Evolutionary conservation across 2,113 vertebrate genomes (phyloP), one percentile per base, ranked within the genome.

Genomic region (Malurus cyaneus): DNA sequence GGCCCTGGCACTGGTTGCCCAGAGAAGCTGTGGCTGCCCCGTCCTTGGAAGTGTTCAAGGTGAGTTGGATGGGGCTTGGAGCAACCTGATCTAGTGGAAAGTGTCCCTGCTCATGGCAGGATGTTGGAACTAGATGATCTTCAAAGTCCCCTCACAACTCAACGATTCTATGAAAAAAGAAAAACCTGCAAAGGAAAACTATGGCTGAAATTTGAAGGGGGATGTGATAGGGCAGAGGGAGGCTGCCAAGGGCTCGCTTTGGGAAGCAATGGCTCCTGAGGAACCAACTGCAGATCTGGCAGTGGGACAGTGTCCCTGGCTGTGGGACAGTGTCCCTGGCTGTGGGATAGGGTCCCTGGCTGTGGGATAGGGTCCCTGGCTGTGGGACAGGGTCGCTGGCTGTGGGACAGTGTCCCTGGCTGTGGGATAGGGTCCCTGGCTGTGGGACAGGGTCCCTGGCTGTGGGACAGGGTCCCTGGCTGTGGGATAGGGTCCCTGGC

Each of bases 271-370:
- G 2, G 21, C 41, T 79, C 57, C 50, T 36, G 26, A 61, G 2
- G 5, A 74, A 15, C 8, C 5, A 14, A 2, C 44, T 57, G 59
- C 31, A 52, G 49, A 11, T 20, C 13, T 66, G 72, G 32, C 42
- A 52, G 44, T 0, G 2, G 39, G 44, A 28, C 18, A 21, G 42
- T 0, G 50, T 56, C 32, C 12, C 39, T 8, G 5, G 11, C 31
- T 14, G 31, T 0, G 13, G 72, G 17, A 26, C 9, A 4, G 34
- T 1, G 46, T 28, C 34, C 44, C n/a, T 76, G 56, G 21, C 36
- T 36, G 36, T 0, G 3, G 34, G 31, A 12, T 23, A 26, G 64
- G 0, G 28, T 32, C 52, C 6, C 44, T 6, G 29, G 32, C 25
- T 36, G 25, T 0, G 7, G 39, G 25, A 14, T 25, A 26, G n/a